Base-by-base conservation (phyloP, 2,888 invertebrate genomes). In the Hylaea fasciaria region DNA sequence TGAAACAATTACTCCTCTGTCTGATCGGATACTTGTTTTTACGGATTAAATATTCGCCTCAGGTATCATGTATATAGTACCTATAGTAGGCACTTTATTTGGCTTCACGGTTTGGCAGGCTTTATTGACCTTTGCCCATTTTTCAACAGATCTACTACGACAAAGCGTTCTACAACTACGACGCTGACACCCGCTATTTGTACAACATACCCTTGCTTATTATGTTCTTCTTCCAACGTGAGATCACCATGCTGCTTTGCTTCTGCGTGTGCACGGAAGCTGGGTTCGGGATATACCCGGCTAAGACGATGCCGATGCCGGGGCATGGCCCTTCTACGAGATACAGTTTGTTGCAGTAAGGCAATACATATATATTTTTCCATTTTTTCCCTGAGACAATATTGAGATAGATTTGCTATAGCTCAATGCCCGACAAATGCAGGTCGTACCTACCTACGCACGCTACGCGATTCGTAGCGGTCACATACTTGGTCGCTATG, bases 221-320 rank as follows among this genome's bases (percentile, higher is more conserved):
- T 61, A 94, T 94, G 74, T 97, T 96, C 82, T 94, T 96, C 44
- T 94, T 96, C 84, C 92, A 97, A 54, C 94, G 96, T 65, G 97
- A 96, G 81, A 93, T 95, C 46, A 95, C 96, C 0, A 95, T 97
- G 93, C 89, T 95, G 59, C 83, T 98, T 65, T 95, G 97, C 0
- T 97, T 97, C 75, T 95, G 95, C 73, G 95, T 96, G 32, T 97
- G 96, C 75, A 95, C 96, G 44, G 95, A 96, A 85, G 94, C 96
- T 0, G 97, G 96, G 0, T 92, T 98, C 37, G 98, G 98, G 3
- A 95, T 96, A n/a, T 98, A 98, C 83, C 98, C 98, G 0, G 85
- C 85, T 0, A 91, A 87, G 46, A 93, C 94, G 14, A 86, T 94
- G 40, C 93, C 97, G 0, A 82, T 93, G 67, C 93, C 96, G 46